phyloP scores from a whole-genome alignment of 1,140 invertebrate genomes.

The Hyles vespertilio region DNA sequence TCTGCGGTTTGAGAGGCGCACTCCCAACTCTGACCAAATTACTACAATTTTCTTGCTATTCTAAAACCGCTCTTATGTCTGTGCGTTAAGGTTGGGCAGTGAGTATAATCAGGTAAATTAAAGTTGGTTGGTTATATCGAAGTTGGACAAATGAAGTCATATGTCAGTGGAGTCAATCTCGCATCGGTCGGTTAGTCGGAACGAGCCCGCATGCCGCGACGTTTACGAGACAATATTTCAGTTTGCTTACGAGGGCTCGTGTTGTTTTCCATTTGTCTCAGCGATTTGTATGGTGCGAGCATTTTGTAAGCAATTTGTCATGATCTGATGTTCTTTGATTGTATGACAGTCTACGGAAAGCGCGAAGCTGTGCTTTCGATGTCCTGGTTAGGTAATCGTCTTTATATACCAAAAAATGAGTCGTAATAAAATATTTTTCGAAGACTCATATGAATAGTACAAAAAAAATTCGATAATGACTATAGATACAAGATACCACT shows the following conservation, averaged over 20 bases:
- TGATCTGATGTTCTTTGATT: too few relatives aligned
- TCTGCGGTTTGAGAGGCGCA: conserved; percentile 52
- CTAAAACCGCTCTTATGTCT: conserved; percentile 20
- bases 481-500: too few relatives aligned
- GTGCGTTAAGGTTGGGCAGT: conserved; percentile 5
- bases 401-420: too few relatives aligned
- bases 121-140: conserved; percentile 54
- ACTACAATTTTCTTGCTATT: not conserved
- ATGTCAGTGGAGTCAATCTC: conserved; percentile 48
- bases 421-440: too few relatives aligned
- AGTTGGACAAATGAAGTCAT: conserved; percentile 69
- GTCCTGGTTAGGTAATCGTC: too few relatives aligned
- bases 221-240: conserved; percentile 70
- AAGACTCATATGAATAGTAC: too few relatives aligned
- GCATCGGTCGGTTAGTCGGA: conserved; percentile 51
- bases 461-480: too few relatives aligned
- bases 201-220: conserved; percentile 46
- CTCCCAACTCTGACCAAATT: conserved; percentile 27
- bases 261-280: conserved; percentile 46
- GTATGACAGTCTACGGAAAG: too few relatives aligned
- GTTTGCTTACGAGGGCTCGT: conserved; percentile 63
- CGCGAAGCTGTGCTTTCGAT: too few relatives aligned
- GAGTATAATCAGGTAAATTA: conserved; percentile 2
- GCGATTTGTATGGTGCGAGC: conserved; percentile 14
- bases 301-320: not conserved